Evolutionary conservation across 2,797 vertebrate species (phyloP), one percentile per base, ranked within the genome.

Genomic region (Falco concolor): DNA sequence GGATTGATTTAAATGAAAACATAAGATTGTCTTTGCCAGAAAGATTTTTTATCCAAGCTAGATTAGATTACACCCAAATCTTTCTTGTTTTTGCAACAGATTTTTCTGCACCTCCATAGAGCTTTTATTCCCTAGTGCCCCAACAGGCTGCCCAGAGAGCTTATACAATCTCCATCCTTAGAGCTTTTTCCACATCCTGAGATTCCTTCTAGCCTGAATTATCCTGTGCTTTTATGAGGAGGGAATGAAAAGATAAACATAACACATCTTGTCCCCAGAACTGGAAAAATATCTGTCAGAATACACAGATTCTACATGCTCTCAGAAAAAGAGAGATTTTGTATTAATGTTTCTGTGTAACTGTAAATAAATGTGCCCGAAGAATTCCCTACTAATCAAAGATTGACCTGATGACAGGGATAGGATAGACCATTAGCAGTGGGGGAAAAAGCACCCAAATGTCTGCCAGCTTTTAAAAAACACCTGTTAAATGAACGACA

Each of bases 31-130:
- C 3, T 60, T 72, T 79, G 21, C 12, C 30, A 91, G 42, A 50
- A 87, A 68, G 9, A 42, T 18, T 34, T 73, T 82, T 79, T 60
- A 67, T 57, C 79, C n/a, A 36, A 54, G 24, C 49, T 2, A 54
- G 20, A 34, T 63, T 2, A 54, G 20, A 34, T 63, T 40, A 63
- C 3, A 0, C 0, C 3, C 10, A 80, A 45, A 60, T 13, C 3
- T 63, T 47, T 65, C 12, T 44, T 74, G 8, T 1, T 57, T 81
- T 93, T 74, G 20, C 19, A 85, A 57, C 8, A 65, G 34, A 40
- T 59, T 85, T 19, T 34, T 90, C 23, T 72, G 8, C 9, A 32
- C 22, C 9, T 49, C 23, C 8, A 18, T 36, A 61, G 82, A 65
- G 3, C 2, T 36, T 70, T 73, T 79, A 47, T 59, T 50, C 8